A percentile compares a stretch with the other conserved stretches of the same genome.
These are phyloP conservation scores for Ptyas mucosa DNA, from an alignment of 2,113 vertebrate species.

Conservation along the genomic window DNA sequence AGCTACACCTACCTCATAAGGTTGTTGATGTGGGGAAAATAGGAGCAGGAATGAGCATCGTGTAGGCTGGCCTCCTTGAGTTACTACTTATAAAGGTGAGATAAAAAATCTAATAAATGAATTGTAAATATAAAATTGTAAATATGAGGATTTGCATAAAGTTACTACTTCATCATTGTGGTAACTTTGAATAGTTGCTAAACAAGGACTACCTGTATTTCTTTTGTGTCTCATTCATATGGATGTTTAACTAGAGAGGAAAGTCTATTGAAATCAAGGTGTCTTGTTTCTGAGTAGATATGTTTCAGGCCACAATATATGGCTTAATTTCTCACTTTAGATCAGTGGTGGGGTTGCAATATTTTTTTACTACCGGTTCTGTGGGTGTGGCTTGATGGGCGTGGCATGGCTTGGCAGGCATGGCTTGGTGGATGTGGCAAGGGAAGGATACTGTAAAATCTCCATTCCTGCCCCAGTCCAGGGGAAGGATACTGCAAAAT, in stretches of 20 bases:
- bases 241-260: background rate
- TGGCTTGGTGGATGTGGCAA: too few relatives aligned
- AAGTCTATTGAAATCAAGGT: background rate
- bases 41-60: background rate
- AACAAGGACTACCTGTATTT: background rate
- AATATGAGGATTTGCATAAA: background rate
- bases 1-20: background rate
- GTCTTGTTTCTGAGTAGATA: background rate
- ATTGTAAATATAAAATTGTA: background rate
- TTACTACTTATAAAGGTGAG: background rate
- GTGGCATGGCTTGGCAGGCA: too few relatives aligned
- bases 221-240: background rate
- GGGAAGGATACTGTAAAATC: too few relatives aligned
- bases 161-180: background rate
- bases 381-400: too few relatives aligned
- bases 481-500: too few relatives aligned
- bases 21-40: background rate
- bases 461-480: too few relatives aligned
- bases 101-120: background rate
- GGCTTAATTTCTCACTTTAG: background rate
- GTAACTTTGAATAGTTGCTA: background rate
- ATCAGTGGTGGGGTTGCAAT: too few relatives aligned
- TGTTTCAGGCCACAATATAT: background rate
- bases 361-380: too few relatives aligned
- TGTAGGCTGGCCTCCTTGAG: background rate